These are phyloP conservation scores for Pampus argenteus DNA, from an alignment of 2,797 vertebrate genomes.

Conservation along the genomic window DNA sequence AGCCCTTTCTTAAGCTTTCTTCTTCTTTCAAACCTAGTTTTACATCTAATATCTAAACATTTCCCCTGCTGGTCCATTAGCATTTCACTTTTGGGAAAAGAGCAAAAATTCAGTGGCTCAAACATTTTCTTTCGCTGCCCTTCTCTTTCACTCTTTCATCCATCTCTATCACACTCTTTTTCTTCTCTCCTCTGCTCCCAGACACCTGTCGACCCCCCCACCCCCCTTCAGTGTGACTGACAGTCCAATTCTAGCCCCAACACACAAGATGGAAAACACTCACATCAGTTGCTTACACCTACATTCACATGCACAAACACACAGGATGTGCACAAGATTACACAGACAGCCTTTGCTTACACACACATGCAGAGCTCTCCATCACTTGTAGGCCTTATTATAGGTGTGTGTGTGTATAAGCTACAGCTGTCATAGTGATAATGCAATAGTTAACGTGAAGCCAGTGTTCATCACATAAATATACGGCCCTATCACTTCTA, in stretches of 20 bases:
- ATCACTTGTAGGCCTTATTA: slow-evolving; percentile 30
- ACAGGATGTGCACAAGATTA: slow-evolving; percentile 12
- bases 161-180: slow-evolving; percentile 57
- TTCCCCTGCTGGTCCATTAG: slow-evolving; percentile 24
- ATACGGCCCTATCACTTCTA: slow-evolving; percentile 55
- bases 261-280: slow-evolving; percentile 55
- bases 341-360: slow-evolving; percentile 28
- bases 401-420: slow-evolving; percentile 46
- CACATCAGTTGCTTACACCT: slow-evolving; percentile 29
- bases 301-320: slow-evolving; percentile 22
- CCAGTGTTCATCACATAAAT: slow-evolving; percentile 63
- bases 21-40: slow-evolving; percentile 18
- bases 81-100: slow-evolving; percentile 37
- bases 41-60: slow-evolving; percentile 10
- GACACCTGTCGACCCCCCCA: slow-evolving; percentile 70
- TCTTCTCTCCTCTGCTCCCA: slow-evolving; percentile 35
- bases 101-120: slow-evolving; percentile 34
- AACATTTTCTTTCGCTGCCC: slow-evolving; percentile 49
- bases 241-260: slow-evolving; percentile 70
- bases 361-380: slow-evolving; percentile 38
- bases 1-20: not conserved
- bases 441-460: slow-evolving; percentile 69
- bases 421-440: slow-evolving; percentile 66
- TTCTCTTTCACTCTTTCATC: slow-evolving; percentile 50
- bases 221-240: slow-evolving; percentile 72